These are phyloP conservation scores for Diplodus sargus DNA, from an alignment of 2,797 vertebrate genomes.

Conservation along the genomic window DNA sequence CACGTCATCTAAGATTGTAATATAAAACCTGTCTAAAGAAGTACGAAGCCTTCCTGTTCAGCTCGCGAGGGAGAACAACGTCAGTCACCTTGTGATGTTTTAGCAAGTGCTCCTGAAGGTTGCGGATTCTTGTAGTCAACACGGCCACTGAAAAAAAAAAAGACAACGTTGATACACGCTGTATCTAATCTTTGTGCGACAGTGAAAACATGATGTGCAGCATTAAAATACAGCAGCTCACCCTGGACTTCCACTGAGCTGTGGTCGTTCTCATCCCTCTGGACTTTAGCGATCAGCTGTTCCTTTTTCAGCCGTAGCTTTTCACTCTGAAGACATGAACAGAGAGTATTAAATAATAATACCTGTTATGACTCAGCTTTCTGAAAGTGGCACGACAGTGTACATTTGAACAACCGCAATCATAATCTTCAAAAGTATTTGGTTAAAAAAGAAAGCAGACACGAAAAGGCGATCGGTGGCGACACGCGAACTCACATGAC, in stretches of 20 bases:
- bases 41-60: not conserved
- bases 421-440: not conserved
- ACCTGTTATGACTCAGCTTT: not conserved
- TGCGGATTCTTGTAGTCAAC: conserved; percentile 91
- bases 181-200: not conserved
- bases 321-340: conserved; percentile 85
- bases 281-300: conserved; percentile 90
- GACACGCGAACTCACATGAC: conserved; percentile 85
- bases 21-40: not conserved
- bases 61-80: not conserved
- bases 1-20: conserved; percentile 12
- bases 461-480: not conserved
- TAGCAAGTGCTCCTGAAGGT: conserved; percentile 91
- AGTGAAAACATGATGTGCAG: not conserved
- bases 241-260: conserved; percentile 90
- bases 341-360: not conserved
- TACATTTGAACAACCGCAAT: not conserved
- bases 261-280: conserved; percentile 85
- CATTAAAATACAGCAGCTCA: conserved; percentile 67
- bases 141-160: conserved; percentile 86
- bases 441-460: not conserved
- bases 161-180: not conserved
- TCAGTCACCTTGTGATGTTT: conserved; percentile 90
- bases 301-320: conserved; percentile 90
- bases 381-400: not conserved